These are phyloP conservation scores for Poeciliopsis turneri DNA, from an alignment of 2,797 vertebrate species.

Conservation along the genomic window DNA sequence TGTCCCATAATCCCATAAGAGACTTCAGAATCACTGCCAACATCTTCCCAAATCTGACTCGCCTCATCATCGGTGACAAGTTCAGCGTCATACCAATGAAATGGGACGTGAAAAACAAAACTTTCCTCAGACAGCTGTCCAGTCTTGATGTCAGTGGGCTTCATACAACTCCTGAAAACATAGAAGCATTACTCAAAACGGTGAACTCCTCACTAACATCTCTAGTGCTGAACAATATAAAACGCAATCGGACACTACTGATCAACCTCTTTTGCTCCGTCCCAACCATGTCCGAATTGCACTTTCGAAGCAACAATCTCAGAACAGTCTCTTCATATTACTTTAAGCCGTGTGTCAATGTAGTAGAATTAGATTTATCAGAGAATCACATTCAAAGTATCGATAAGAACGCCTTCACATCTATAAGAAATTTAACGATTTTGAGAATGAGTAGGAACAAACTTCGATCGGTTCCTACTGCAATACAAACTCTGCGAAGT, in stretches of 20 bases:
- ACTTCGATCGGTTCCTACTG: slow-evolving; percentile 55
- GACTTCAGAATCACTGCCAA: slow-evolving; percentile 61
- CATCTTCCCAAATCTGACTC: slow-evolving; percentile 66
- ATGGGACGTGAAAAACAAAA: slow-evolving; percentile 53
- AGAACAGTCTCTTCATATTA: slow-evolving; percentile 18
- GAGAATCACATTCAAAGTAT: slow-evolving; percentile 37
- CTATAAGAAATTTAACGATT: slow-evolving; percentile 31
- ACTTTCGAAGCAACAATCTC: slow-evolving; percentile 65
- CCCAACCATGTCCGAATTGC: slow-evolving; percentile 63
- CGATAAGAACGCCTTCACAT: slow-evolving; percentile 42
- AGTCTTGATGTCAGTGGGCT: slow-evolving; percentile 66
- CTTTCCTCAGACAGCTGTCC: slow-evolving; percentile 62
- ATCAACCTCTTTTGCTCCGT: slow-evolving; percentile 74
- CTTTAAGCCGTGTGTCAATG: slow-evolving; percentile 55
- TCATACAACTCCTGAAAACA: slow-evolving; percentile 33
- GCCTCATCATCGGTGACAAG: slow-evolving; percentile 44
- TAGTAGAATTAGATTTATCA: slow-evolving; percentile 64
- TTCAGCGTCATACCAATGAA: slow-evolving; percentile 22
- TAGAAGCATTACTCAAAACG: slow-evolving; percentile 48
- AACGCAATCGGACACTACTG: slow-evolving; percentile 36
- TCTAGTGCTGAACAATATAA: slow-evolving; percentile 69
- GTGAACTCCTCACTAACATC: slow-evolving; percentile 62
- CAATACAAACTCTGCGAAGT: slow-evolving; percentile 44
- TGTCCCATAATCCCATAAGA: slow-evolving; percentile 65
- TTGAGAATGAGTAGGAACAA: slow-evolving; percentile 61